A percentile compares a stretch with the other conserved stretches of the same genome.
Conservation (phyloP, 2,113 vertebrate genomes). For the Dolichotis patagonum region DNA sequence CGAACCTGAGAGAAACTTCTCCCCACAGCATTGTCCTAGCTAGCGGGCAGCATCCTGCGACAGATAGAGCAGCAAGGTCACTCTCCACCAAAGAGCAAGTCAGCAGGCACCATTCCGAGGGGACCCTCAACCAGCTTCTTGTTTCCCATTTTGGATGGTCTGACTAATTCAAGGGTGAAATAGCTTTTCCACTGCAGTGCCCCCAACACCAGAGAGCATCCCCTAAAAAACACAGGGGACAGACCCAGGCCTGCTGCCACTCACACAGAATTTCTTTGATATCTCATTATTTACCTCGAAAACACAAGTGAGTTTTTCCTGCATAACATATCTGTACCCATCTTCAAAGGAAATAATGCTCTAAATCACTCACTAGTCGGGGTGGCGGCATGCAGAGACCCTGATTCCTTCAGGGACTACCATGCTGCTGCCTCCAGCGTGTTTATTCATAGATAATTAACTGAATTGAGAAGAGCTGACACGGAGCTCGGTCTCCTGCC, state of each 20-base stretch:
- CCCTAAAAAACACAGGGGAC: background rate
- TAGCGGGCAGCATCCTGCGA: too few relatives aligned
- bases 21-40: background rate
- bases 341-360: background rate
- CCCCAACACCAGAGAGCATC: background rate
- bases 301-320: background rate
- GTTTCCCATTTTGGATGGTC: background rate
- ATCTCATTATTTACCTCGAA: background rate
- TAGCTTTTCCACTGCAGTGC: background rate
- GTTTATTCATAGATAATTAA: slow-evolving; percentile 29
- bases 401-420: background rate
- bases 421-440: background rate
- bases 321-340: background rate
- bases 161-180: background rate
- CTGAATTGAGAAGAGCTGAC: background rate
- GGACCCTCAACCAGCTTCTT: too few relatives aligned
- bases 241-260: background rate
- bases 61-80: background rate
- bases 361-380: background rate
- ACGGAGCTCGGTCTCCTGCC: background rate
- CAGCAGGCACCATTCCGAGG: background rate
- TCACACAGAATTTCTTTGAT: background rate
- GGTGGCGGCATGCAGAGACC: background rate
- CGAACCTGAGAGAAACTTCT: background rate
- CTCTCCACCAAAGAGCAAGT: background rate